Evolutionary conservation across 2,888 invertebrate genomes (phyloP).

Genomic region (Meiosimyza platycephala): DNA sequence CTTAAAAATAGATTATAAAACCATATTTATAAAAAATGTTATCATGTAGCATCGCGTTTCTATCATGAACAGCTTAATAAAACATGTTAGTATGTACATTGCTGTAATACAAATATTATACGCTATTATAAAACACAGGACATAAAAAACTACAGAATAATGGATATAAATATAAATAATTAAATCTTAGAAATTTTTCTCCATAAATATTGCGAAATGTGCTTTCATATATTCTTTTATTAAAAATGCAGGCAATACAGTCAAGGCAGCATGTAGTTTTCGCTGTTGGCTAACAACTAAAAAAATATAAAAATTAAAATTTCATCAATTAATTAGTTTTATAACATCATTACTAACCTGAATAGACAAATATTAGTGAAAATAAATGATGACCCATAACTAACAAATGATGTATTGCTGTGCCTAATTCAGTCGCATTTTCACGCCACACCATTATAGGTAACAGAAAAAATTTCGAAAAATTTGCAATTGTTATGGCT

Average conservation of each 20-base stretch:
- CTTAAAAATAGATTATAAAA: too few relatives aligned
- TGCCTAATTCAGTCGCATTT: conserved; percentile 64
- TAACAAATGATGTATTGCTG: conserved; percentile 70
- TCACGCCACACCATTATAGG: conserved; percentile 75
- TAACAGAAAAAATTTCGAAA: conserved; percentile 72
- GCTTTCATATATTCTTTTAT: conserved; percentile 57
- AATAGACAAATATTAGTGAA: conserved; percentile 74
- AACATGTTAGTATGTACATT: too few relatives aligned
- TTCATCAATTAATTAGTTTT: background rate
- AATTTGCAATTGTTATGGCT: conserved; percentile 72
- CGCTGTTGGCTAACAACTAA: conserved; percentile 47
- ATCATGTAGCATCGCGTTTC: too few relatives aligned
- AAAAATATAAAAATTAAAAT: conserved; percentile 15
- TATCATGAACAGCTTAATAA: too few relatives aligned
- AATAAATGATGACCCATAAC: conserved; percentile 75
- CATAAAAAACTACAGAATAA: background rate
- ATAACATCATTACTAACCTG: conserved; percentile 67
- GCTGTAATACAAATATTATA: too few relatives aligned
- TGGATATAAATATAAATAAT: conserved; percentile 21
- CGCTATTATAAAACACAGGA: too few relatives aligned
- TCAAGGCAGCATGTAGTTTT: conserved; percentile 48
- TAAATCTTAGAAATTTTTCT: conserved; percentile 46
- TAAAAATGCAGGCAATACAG: conserved; percentile 55
- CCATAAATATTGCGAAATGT: conserved; percentile 49
- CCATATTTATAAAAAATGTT: too few relatives aligned